A percentile compares a stretch with the other conserved stretches of the same genome.
These are phyloP conservation scores for Neodon shergylaensis DNA, from an alignment of 2,113 vertebrate species.

Conservation along the genomic window DNA sequence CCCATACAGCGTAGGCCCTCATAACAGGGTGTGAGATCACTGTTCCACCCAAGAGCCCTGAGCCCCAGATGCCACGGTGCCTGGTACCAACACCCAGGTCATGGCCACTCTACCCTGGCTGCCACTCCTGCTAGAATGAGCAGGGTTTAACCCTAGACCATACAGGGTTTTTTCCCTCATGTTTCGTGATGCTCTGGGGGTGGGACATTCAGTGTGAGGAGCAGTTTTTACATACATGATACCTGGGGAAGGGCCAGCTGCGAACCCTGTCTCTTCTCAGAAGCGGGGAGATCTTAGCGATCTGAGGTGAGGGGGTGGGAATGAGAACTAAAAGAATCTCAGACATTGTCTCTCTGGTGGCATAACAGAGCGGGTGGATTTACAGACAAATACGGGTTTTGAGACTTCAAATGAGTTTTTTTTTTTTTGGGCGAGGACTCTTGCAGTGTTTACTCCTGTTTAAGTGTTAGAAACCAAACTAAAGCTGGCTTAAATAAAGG, in stretches of 20 bases:
- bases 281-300: neutral
- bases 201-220: neutral
- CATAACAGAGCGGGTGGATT: neutral
- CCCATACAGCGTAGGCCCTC: neutral
- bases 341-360: neutral
- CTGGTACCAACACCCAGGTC: neutral
- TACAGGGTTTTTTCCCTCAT: neutral
- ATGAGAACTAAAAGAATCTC: neutral
- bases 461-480: conserved; percentile 54
- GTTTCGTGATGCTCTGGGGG: neutral
- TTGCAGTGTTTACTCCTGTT: neutral
- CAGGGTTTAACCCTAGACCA: neutral
- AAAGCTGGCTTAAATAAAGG: neutral
- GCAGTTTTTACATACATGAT: neutral
- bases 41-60: too few relatives aligned
- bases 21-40: too few relatives aligned
- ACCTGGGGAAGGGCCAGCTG: neutral
- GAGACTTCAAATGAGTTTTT: conserved; percentile 19
- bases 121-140: neutral
- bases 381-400: conserved; percentile 3
- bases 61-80: neutral
- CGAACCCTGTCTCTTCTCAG: neutral
- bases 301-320: neutral
- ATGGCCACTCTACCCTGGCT: neutral
- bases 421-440: neutral